Evolutionary conservation across 1,140 invertebrate species (phyloP), one percentile per base, ranked within the genome.

Genomic region (Anoplophora glabripennis): DNA sequence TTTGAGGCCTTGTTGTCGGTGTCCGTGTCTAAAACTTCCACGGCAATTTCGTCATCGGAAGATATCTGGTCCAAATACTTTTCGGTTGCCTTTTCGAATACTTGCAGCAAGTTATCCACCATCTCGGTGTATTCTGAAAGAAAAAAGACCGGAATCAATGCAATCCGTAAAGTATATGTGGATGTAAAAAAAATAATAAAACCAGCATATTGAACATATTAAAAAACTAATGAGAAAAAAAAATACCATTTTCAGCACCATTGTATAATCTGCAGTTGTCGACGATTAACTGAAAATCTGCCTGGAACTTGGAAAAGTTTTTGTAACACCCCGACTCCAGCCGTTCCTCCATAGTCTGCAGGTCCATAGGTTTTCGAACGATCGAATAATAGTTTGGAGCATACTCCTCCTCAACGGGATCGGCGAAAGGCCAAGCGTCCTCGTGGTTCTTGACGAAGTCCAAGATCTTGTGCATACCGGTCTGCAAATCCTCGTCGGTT

Each of bases 211-310:
- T n/a, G n/a, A n/a, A n/a, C n/a, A n/a, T n/a, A n/a, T n/a, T n/a
- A n/a, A n/a, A n/a, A n/a, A n/a, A n/a, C n/a, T n/a, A n/a, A n/a
- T n/a, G n/a, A n/a, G n/a, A n/a, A n/a, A n/a, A n/a, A n/a, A n/a
- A n/a, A n/a, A n/a, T 77, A 95, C 93, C 92, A 81, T 93, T 94
- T 69, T 93, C 87, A 63, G 88, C 86, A 36, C 93, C 93, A 84
- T 96, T 95, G 71, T 94, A 96, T 46, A 93, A 80, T 58, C 87
- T 80, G 75, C 93, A 96, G 75, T 96, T 96, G 65, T 93, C 90
- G 9, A 95, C 88, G 70, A 96, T 95, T 38, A 94, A 81, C 66
- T 89, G 86, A 76, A 96, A 94, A 77, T 96, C 93, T 3, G 83
- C 83, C 71, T 89, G 87, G 75, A 96, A 94, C 78, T 92, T 86